These are phyloP conservation scores for Rhinichthys osculus DNA, from an alignment of 2,797 vertebrate genomes.

Conservation along the genomic window DNA sequence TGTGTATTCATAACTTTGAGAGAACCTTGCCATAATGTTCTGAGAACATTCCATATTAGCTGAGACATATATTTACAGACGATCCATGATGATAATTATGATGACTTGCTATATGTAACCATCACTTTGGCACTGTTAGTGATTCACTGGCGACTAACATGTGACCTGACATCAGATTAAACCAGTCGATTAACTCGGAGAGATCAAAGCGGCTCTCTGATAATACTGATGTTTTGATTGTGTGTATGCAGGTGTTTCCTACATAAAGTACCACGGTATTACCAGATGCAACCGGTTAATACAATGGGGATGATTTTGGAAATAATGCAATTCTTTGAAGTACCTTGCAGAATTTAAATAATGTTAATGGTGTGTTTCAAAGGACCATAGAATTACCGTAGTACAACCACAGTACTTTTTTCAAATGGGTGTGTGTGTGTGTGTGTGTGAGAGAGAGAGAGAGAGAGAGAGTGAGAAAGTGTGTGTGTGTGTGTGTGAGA, in stretches of 20 bases:
- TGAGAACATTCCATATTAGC: not conserved
- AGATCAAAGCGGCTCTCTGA: conserved; percentile 4
- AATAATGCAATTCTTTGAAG: not conserved
- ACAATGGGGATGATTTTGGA: not conserved
- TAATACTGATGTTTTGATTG: conserved; percentile 9
- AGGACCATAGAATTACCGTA: not conserved
- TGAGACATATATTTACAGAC: not conserved
- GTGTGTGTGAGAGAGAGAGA: too few relatives aligned
- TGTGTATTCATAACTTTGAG: not conserved
- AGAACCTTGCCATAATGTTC: not conserved
- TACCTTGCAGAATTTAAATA: not conserved
- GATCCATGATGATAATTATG: not conserved
- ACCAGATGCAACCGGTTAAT: not conserved
- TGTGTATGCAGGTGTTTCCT: not conserved
- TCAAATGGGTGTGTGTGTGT: too few relatives aligned
- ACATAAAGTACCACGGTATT: not conserved
- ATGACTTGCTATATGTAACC: not conserved
- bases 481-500: not conserved
- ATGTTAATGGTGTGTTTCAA: not conserved
- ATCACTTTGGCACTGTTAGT: not conserved
- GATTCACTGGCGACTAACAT: not conserved
- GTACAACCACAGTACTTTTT: not conserved
- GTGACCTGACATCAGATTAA: not conserved
- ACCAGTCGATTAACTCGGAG: not conserved
- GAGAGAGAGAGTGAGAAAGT: too few relatives aligned